Evolutionary conservation across 1,140 invertebrate genomes (phyloP).

Genomic region (Aphaenogaster rudis): DNA sequence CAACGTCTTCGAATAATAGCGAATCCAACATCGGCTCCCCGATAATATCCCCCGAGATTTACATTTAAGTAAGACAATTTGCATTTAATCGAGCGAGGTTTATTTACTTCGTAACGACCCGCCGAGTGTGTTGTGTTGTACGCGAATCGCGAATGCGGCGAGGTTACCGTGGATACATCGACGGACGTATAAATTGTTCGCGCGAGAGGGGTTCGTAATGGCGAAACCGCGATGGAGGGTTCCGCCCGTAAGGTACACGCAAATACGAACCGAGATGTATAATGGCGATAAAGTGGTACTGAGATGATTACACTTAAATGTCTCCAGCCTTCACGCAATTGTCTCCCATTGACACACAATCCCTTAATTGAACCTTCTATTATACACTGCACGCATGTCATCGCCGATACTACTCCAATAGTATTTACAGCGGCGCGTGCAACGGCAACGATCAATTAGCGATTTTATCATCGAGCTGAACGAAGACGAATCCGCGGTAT

Average conservation of each 20-base stretch:
- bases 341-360: slow-evolving; percentile 68
- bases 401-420: background rate
- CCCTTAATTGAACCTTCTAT: slow-evolving; percentile 45
- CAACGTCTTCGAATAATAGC: slow-evolving; percentile 11
- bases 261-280: slow-evolving; percentile 5
- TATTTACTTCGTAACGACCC: background rate
- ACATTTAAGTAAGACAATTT: slow-evolving; percentile 18
- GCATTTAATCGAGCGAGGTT: slow-evolving; percentile 25
- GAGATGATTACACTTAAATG: slow-evolving; percentile 62
- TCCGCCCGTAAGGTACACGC: slow-evolving; percentile 22
- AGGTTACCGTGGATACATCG: slow-evolving; percentile 19
- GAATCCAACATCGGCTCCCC: background rate
- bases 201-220: slow-evolving; percentile 46
- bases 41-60: slow-evolving; percentile 20
- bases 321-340: slow-evolving; percentile 58
- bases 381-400: slow-evolving; percentile 20
- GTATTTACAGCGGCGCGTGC: background rate
- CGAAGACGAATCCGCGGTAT: background rate
- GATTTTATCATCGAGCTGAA: background rate
- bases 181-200: slow-evolving; percentile 63
- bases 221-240: slow-evolving; percentile 31
- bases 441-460: background rate
- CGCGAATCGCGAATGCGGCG: background rate
- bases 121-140: background rate
- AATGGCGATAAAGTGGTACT: slow-evolving; percentile 44